Evolutionary conservation across 2,888 invertebrate genomes (phyloP), one percentile per base, ranked within the genome.

Genomic region (Noctua pronuba): DNA sequence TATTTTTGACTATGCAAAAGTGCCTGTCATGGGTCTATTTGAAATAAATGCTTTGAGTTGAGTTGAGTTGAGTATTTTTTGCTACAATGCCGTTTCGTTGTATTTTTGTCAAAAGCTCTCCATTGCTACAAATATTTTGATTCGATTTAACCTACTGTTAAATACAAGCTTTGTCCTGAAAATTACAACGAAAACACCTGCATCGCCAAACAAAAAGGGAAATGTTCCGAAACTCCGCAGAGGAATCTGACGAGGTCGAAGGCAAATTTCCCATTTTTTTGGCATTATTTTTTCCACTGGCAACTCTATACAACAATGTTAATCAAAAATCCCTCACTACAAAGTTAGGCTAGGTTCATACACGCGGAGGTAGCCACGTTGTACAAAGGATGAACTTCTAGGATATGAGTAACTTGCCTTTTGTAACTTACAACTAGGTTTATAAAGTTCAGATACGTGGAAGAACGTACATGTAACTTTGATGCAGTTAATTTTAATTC

Each of bases 261-360:
- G 21, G 13, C 46, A 55, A 58, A 73, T 35, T 84, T 64, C 11
- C 24, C n/a, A 8, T 41, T 66, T 78, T 55, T 55, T 31, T n/a
- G 18, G 8, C 8, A 18, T 60, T 38, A 3, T 65, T 28, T n/a
- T 79, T 74, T 73, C n/a, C 6, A 7, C 28, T 28, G 35, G 58
- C 24, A 75, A 62, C 55, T 75, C 24, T 35, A 41, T 75, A 35
- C 21, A 76, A 84, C 75, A 68, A 85, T 73, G 49, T 79, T 73
- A 75, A 75, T 75, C 38, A 73, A 77, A 70, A 52, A 70, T 3
- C 66, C 8, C 38, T 13, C 60, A 58, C n/a, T 60, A 31, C 16
- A 44, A 64, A 77, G 52, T 68, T 38, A 46, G 31, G 52, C 38
- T 60, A 49, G n/a, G 67, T 75, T 71, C 67, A 77, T 75, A 83